Evolutionary conservation across 2,797 vertebrate species (phyloP).

Genomic region (Microctenopoma steveboyesi): DNA sequence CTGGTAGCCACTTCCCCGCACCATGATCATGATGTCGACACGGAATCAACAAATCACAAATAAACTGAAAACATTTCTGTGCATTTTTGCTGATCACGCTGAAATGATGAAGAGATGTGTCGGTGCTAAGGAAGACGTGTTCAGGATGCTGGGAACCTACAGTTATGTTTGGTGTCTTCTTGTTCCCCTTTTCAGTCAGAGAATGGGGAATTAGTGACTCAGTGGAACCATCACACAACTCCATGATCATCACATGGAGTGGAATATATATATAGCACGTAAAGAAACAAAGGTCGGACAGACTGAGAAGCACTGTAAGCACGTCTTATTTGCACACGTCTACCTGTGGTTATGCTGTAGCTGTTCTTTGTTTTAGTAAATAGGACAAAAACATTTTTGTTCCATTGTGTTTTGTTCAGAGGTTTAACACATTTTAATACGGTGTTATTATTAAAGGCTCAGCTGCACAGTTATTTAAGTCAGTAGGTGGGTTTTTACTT

Average conservation of each 20-base stretch:
- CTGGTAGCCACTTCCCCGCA: conserved; percentile 1
- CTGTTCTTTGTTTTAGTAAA: no score
- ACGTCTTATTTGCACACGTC: background rate
- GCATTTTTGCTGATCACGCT: background rate
- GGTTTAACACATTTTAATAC: background rate
- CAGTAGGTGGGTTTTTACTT: background rate
- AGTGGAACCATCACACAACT: conserved; percentile 1
- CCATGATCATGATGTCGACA: conserved; percentile 1
- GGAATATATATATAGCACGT: background rate
- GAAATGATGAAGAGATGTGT: background rate
- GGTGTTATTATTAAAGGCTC: no score
- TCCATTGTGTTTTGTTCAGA: background rate
- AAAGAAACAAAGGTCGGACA: background rate
- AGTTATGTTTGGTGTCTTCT: background rate
- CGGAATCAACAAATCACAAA: background rate
- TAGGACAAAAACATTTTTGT: no score
- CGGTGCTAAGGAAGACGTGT: background rate
- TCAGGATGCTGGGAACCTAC: background rate
- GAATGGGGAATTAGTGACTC: conserved; percentile 61
- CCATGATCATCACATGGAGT: conserved; percentile 11
- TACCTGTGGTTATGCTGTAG: no score
- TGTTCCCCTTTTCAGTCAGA: conserved; percentile 50
- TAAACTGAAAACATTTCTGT: background rate
- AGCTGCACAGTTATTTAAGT: background rate
- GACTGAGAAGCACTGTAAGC: conserved; percentile 8